Conservation (phyloP, 2,797 vertebrate genomes). For the Morus bassanus region DNA sequence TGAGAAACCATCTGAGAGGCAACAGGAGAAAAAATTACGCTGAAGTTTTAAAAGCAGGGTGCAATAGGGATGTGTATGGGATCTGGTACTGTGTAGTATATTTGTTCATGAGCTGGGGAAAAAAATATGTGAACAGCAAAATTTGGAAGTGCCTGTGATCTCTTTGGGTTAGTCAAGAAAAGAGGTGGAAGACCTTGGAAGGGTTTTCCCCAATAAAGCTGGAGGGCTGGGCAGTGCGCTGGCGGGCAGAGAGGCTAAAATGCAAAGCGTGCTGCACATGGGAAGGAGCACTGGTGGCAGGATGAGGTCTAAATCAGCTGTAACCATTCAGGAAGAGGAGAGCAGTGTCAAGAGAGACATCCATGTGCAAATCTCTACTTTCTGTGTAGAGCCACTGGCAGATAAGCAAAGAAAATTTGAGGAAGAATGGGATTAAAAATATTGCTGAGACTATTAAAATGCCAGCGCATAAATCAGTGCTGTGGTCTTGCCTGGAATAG, state of each 20-base stretch:
- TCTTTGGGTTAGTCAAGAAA: background rate
- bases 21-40: background rate
- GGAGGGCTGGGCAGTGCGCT: background rate
- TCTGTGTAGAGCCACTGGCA: fast-evolving
- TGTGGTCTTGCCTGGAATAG: background rate
- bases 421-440: conserved; percentile 35
- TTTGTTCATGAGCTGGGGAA: background rate
- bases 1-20: background rate
- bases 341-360: background rate
- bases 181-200: background rate
- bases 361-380: background rate
- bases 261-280: fast-evolving
- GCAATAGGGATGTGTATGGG: fast-evolving
- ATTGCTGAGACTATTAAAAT: conserved; percentile 15
- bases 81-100: fast-evolving
- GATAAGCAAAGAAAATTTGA: background rate
- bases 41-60: background rate
- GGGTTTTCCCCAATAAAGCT: background rate
- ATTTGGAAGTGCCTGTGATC: background rate
- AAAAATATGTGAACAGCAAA: background rate
- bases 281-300: background rate
- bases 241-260: background rate
- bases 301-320: background rate
- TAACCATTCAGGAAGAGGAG: background rate
- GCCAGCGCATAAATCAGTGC: conserved; percentile 32